These are phyloP conservation scores for Xyrauchen texanus DNA, from an alignment of 2,113 vertebrate genomes.

Conservation along the genomic window DNA sequence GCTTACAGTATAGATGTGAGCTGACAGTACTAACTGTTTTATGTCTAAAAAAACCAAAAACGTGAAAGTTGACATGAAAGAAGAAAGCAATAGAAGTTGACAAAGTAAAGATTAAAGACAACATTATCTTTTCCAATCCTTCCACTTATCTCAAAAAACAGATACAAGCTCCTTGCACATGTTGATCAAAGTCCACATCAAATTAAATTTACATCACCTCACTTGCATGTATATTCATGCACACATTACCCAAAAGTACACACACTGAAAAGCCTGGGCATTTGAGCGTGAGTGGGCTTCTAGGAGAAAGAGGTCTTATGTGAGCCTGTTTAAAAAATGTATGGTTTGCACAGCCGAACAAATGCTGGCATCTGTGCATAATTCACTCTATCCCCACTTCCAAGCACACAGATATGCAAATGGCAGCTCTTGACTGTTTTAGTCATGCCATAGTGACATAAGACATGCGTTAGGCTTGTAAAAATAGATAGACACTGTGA, in stretches of 20 bases:
- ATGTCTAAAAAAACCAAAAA: background rate
- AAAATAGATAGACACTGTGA: conserved; percentile 17
- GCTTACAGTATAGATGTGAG: background rate
- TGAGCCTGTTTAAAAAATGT: conserved; percentile 35
- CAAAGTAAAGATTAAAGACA: background rate
- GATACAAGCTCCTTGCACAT: background rate
- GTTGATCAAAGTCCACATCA: background rate
- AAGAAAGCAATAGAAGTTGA: background rate
- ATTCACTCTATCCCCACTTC: conserved; percentile 35
- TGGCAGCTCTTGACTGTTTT: conserved; percentile 28
- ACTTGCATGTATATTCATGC: background rate
- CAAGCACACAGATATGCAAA: conserved; percentile 24
- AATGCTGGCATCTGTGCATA: conserved; percentile 21
- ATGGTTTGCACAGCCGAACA: conserved; percentile 25
- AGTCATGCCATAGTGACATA: background rate
- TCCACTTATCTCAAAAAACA: background rate
- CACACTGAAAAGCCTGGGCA: background rate
- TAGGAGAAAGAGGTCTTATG: conserved; percentile 25
- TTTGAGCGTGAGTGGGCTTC: background rate
- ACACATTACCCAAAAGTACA: background rate
- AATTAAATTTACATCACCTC: background rate
- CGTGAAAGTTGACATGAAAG: background rate
- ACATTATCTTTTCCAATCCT: background rate
- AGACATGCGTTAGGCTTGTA: background rate
- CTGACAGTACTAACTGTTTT: background rate